Evolutionary conservation across 2,888 invertebrate species (phyloP).

Genomic region (Pristionchus exspectatus): DNA sequence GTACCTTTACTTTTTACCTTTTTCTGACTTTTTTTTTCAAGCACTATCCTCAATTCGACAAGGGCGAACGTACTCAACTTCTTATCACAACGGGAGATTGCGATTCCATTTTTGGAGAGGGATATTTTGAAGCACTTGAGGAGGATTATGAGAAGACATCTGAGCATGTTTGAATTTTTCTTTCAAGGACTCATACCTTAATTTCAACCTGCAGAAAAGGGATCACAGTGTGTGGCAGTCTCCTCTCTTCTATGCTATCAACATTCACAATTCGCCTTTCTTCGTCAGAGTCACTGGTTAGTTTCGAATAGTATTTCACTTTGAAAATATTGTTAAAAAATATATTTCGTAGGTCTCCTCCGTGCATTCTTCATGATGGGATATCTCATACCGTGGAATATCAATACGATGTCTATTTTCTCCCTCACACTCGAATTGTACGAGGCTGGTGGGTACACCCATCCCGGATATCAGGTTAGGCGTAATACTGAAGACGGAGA

Average conservation of each 20-base stretch:
- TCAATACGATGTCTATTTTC: conserved; percentile 76
- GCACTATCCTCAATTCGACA: conserved; percentile 67
- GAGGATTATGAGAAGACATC: conserved; percentile 73
- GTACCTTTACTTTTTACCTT: too few relatives aligned
- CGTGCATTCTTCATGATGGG: conserved; percentile 76
- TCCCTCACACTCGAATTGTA: conserved; percentile 70
- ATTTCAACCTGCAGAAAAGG: too few relatives aligned
- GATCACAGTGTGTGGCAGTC: conserved; percentile 75
- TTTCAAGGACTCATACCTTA: background rate
- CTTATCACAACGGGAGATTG: conserved; percentile 75
- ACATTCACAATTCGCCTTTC: conserved; percentile 74
- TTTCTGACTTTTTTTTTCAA: conserved; percentile 48
- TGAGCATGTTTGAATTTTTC: conserved; percentile 45
- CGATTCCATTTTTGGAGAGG: conserved; percentile 72
- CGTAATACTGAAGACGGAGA: background rate
- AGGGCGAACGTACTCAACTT: conserved; percentile 64
- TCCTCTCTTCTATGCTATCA: conserved; percentile 75
- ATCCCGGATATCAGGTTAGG: conserved; percentile 61
- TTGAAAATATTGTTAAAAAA: too few relatives aligned
- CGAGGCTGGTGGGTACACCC: conserved; percentile 65
- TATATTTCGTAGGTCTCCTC: conserved; percentile 12
- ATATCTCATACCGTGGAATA: conserved; percentile 73
- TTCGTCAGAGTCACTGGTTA: conserved; percentile 73
- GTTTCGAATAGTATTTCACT: background rate
- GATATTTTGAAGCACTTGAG: conserved; percentile 74